Base-by-base conservation (phyloP, 2,113 vertebrate species). In the Pelusios castaneus region DNA sequence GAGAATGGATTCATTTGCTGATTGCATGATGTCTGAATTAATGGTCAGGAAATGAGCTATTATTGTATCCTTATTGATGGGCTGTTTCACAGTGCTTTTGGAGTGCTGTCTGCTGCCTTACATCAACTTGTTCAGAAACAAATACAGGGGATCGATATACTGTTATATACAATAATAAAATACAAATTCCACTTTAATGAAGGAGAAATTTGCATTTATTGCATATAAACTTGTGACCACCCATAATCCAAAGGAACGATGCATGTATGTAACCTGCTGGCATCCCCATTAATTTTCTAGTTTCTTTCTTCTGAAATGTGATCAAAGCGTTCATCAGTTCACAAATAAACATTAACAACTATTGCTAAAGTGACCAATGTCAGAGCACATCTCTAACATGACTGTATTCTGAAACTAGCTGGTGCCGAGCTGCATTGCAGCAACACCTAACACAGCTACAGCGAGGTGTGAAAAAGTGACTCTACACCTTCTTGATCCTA, bases 11-110 rank as follows among this genome's bases (percentile, higher is more conserved):
- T 97, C 93, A 95, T 98, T 96, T 98, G 97, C 91, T 97, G 97
- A 97, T 97, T 97, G 97, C 97, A 97, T 92, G 97, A 98, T 96
- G 96, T 96, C 97, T 97, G 96, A 96, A 98, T 97, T 98, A 97
- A 97, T 97, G 97, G 97, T 95, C 97, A 98, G 97, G 97, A 98
- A 97, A 98, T 98, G 97, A 97, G 96, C 95, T 97, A 91, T 97
- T 97, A 98, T 96, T 96, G 91, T 96, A 96, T 92, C 96, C 93
- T 97, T 82, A 88, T 93, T 95, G 88, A 80, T 92, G 95, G 97
- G 96, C 97, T 96, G 95, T 92, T 95, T 96, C 95, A 94, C 95
- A 96, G 97, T 94, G 89, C 94, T 93, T 89, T 51, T 89, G 90
- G 86, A 91, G 45, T 91, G 92, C 96, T 94, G 4, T 47, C 84